Evolutionary conservation across 2,113 vertebrate genomes (phyloP).

Genomic region (Neodontobutis hainanensis): DNA sequence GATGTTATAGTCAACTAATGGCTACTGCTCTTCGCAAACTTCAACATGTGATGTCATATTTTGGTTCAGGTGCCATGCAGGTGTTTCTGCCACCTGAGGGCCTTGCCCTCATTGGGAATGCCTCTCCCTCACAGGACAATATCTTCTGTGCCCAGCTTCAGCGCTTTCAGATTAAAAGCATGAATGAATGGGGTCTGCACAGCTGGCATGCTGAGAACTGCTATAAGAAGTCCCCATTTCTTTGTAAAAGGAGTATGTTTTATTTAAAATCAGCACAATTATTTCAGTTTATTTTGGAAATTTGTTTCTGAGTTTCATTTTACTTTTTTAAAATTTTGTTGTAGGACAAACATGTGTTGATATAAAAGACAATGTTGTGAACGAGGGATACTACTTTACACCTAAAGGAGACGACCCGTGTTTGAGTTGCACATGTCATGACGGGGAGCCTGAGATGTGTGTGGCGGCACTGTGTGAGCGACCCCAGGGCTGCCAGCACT

Average conservation of each 20-base stretch:
- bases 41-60: background rate
- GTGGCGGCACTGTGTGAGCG: conserved; percentile 95
- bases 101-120: conserved; percentile 79
- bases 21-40: background rate
- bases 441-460: conserved; percentile 96
- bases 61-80: conserved; percentile 85
- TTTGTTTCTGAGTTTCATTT: background rate
- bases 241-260: conserved; percentile 94
- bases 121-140: conserved; percentile 85
- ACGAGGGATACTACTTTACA: conserved; percentile 97
- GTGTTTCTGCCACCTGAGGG: conserved; percentile 91
- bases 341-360: conserved; percentile 96
- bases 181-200: conserved; percentile 90
- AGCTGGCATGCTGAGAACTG: conserved; percentile 98
- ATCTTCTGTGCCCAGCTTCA: conserved; percentile 95
- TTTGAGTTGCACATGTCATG: conserved; percentile 95
- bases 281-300: background rate
- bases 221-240: conserved; percentile 93
- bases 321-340: background rate
- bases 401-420: conserved; percentile 97
- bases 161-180: conserved; percentile 87
- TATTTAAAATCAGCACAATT: background rate
- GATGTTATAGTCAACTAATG: too few relatives aligned
- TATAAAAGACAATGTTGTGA: conserved; percentile 97
- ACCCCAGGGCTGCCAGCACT: conserved; percentile 94